These are phyloP conservation scores for Brachypodius melanocephalos DNA, from an alignment of 2,113 vertebrate species.

Conservation along the genomic window DNA sequence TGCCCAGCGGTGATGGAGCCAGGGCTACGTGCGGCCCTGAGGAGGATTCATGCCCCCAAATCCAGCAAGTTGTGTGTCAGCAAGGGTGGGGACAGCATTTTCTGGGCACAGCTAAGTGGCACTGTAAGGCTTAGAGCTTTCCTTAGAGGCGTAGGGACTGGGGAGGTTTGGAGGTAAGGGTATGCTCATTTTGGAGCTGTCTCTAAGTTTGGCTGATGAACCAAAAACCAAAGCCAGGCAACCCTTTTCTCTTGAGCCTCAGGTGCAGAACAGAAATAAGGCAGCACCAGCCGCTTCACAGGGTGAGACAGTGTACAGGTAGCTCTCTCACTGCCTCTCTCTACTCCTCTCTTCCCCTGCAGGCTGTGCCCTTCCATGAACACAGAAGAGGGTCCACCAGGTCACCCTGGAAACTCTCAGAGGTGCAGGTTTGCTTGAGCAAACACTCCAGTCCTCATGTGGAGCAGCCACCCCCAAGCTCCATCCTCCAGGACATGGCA, in stretches of 20 bases:
- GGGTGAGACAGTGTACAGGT: not conserved
- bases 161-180: not conserved
- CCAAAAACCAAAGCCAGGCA: not conserved
- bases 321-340: not conserved
- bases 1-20: conserved; percentile 22
- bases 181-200: not conserved
- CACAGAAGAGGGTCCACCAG: not conserved
- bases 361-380: not conserved
- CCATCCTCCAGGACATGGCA: not conserved
- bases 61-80: not conserved
- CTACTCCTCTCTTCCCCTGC: rapidly evolving
- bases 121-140: not conserved
- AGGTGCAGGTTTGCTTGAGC: not conserved
- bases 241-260: not conserved
- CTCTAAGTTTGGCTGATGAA: not conserved
- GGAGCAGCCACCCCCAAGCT: not conserved
- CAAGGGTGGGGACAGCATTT: not conserved
- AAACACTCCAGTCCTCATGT: not conserved
- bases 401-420: not conserved
- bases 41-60: conserved; percentile 37
- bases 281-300: rapidly evolving
- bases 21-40: not conserved
- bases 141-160: not conserved
- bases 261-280: not conserved
- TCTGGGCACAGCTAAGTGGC: not conserved